These are phyloP conservation scores for human DNA, from an alignment of 2,113 vertebrate genomes.

Conservation along the genomic window GRCh38 chr5:114645001-114645500, in stretches of 20 bases:
- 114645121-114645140: not conserved
- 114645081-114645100: not conserved
- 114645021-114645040: not conserved
- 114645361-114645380: not conserved
- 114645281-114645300: not conserved
- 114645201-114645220: not conserved
- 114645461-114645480: not conserved
- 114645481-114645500: not conserved
- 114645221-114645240: not conserved
- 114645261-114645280: not conserved
- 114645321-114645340: not conserved
- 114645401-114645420: not conserved
- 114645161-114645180: not conserved
- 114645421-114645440: not conserved
- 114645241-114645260: not conserved
- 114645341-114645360: not conserved
- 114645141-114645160: not conserved
- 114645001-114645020: not conserved
- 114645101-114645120: not conserved
- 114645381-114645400: not conserved
- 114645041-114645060: fast-evolving
- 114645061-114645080: no score
- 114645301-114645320: not conserved
- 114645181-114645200: not conserved
- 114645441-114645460: not conserved